These are phyloP conservation scores for Drosophila navojoa DNA, from an alignment of 1,140 invertebrate species.

Conservation along the genomic window DNA sequence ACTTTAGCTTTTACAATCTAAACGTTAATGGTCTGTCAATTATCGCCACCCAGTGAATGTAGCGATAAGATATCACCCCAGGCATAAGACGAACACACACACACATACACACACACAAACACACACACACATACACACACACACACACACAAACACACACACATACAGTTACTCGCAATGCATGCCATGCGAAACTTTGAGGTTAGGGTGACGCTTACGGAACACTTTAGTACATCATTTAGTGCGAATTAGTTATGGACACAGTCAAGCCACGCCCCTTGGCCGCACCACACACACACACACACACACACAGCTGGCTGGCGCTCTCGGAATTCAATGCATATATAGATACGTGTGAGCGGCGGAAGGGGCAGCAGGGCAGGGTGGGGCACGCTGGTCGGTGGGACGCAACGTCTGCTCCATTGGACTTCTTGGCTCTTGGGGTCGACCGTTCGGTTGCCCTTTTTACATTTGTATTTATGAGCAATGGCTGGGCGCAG, in stretches of 20 bases:
- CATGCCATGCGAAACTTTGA: slow-evolving; percentile 7
- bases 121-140: slow-evolving; percentile 4
- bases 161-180: neutral
- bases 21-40: slow-evolving; percentile 82
- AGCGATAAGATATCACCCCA: slow-evolving; percentile 77
- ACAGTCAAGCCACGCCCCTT: slow-evolving; percentile 28
- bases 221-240: slow-evolving; percentile 82
- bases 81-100: slow-evolving; percentile 47
- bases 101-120: slow-evolving; percentile 12
- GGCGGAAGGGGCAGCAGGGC: neutral
- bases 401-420: slow-evolving; percentile 4
- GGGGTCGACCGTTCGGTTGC: slow-evolving; percentile 41
- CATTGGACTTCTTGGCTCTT: slow-evolving; percentile 19
- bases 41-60: slow-evolving; percentile 81
- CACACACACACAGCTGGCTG: neutral
- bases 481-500: slow-evolving; percentile 49
- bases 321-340: slow-evolving; percentile 43
- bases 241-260: slow-evolving; percentile 80
- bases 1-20: slow-evolving; percentile 75
- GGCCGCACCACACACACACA: no score
- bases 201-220: slow-evolving; percentile 34
- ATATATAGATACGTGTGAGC: slow-evolving; percentile 22
- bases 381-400: neutral
- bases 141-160: slow-evolving; percentile 11
- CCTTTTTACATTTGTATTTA: slow-evolving; percentile 79